Evolutionary conservation across 2,113 vertebrate species (phyloP).

Genomic region (Sula dactylatra): DNA sequence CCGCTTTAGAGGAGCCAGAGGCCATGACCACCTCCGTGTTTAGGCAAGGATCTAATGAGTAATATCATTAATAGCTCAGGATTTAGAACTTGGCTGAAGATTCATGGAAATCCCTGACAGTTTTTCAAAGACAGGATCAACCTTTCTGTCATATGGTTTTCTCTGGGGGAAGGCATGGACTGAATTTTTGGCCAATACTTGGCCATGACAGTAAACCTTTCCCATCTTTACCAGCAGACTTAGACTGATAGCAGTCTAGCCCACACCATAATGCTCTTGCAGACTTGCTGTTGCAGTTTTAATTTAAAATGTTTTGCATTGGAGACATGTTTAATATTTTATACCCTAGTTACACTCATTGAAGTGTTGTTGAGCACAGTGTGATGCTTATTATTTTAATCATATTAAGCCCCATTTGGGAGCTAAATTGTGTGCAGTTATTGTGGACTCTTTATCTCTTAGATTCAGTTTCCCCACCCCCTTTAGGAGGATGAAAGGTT

Average conservation of each 20-base stretch:
- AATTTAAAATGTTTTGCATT: background rate
- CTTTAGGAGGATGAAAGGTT: background rate
- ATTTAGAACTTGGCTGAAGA: background rate
- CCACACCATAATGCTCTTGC: background rate
- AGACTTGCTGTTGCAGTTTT: background rate
- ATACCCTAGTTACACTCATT: background rate
- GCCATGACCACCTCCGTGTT: accelerated
- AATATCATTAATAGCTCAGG: background rate
- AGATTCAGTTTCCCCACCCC: background rate
- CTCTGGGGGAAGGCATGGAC: background rate
- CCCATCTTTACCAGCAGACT: background rate
- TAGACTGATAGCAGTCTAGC: background rate
- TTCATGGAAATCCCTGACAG: background rate
- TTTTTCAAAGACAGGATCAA: background rate
- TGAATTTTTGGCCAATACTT: background rate
- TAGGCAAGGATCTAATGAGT: background rate
- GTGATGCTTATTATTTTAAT: constrained; percentile 11
- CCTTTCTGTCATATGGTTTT: background rate
- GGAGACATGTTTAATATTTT: background rate
- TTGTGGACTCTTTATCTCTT: background rate
- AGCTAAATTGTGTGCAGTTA: background rate
- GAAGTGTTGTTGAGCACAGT: background rate
- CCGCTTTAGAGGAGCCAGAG: background rate
- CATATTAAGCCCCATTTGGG: background rate
- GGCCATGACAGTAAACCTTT: background rate